These are phyloP conservation scores for Gadopsis bispinosus DNA, from an alignment of 2,797 vertebrate species.

Conservation along the genomic window DNA sequence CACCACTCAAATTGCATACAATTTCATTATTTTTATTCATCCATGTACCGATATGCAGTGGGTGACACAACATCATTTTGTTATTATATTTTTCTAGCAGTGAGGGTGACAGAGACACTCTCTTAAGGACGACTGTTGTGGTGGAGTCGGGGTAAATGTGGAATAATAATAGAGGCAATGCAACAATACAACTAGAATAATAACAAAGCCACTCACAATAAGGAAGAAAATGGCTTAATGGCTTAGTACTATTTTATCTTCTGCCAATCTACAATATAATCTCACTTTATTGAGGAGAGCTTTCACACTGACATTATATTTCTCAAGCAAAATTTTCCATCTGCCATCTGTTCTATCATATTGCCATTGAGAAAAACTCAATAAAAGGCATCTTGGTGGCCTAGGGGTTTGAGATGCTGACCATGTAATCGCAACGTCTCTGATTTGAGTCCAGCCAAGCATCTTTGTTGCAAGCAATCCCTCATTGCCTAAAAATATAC, in stretches of 20 bases:
- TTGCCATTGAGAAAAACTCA: slow-evolving; percentile 16
- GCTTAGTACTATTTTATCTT: not conserved
- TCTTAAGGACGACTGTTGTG: not conserved
- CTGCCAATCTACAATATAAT: not conserved
- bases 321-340: not conserved
- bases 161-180: not conserved
- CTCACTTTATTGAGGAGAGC: not conserved
- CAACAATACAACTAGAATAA: not conserved
- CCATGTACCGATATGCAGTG: not conserved
- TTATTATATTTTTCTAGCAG: slow-evolving; percentile 15
- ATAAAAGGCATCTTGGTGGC: slow-evolving; percentile 3
- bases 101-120: not conserved
- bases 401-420: not conserved
- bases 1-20: not conserved
- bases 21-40: slow-evolving; percentile 16
- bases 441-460: not conserved
- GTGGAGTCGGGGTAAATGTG: not conserved
- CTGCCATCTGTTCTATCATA: no score
- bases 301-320: slow-evolving; percentile 6
- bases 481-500: not conserved
- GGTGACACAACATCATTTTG: not conserved
- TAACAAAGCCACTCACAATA: not conserved
- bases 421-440: not conserved
- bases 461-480: not conserved
- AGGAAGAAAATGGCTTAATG: not conserved